Evolutionary conservation across 2,888 invertebrate genomes (phyloP).

Genomic region (Leptodirus hochenwartii): DNA sequence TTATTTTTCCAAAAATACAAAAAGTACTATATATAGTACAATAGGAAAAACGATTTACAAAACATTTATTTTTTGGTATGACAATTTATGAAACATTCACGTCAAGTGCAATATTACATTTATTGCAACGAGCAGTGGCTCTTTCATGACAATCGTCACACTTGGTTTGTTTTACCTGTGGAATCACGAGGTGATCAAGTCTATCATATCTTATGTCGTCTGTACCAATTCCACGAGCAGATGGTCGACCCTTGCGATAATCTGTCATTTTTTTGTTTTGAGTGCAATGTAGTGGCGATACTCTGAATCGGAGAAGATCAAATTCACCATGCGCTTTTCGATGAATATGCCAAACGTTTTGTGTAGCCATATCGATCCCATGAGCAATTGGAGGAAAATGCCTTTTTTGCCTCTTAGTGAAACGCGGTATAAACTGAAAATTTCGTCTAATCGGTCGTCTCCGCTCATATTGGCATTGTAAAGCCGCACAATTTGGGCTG

Average conservation of each 20-base stretch:
- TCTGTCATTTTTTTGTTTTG: too few relatives aligned
- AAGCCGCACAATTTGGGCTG: not conserved
- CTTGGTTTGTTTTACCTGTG: constrained; percentile 1
- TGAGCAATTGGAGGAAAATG: constrained; percentile 10
- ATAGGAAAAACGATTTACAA: too few relatives aligned
- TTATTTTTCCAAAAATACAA: too few relatives aligned
- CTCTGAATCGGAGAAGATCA: not conserved
- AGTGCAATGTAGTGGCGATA: not conserved
- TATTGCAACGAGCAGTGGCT: constrained; percentile 13
- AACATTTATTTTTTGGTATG: constrained; percentile 1
- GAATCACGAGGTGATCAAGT: not conserved
- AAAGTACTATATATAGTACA: too few relatives aligned
- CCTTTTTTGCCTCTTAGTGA: constrained; percentile 8
- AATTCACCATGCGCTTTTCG: not conserved
- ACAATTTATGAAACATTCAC: constrained; percentile 1
- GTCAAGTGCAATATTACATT: not conserved
- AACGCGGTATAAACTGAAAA: not conserved
- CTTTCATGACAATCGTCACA: not conserved
- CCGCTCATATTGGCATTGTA: not conserved
- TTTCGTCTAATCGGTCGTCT: not conserved
- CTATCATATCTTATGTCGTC: not conserved
- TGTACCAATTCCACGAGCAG: too few relatives aligned
- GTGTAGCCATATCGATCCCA: constrained; percentile 10
- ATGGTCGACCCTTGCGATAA: too few relatives aligned
- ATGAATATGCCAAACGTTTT: constrained; percentile 12